Evolutionary conservation across 2,113 vertebrate species (phyloP).

Genomic region (Lophochroa leadbeateri): DNA sequence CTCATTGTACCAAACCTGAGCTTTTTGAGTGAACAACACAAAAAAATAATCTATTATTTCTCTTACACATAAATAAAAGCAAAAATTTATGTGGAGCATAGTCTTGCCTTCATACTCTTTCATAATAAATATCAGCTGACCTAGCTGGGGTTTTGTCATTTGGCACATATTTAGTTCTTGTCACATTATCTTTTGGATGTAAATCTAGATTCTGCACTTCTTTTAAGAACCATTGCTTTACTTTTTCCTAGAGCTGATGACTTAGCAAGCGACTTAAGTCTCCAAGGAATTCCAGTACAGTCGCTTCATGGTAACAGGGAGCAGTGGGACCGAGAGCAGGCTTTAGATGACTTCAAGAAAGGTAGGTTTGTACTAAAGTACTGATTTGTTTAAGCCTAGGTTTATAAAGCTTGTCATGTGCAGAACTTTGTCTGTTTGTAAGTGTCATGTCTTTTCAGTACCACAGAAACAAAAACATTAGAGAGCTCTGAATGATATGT

Average conservation of each 20-base stretch:
- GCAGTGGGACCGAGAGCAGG: conserved; percentile 91
- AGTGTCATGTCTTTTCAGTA: not conserved
- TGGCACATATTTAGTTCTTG: not conserved
- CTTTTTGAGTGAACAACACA: not conserved
- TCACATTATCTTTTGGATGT: not conserved
- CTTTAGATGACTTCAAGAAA: conserved; percentile 90
- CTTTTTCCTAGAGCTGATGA: conserved; percentile 85
- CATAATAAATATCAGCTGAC: not conserved
- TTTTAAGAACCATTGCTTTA: not conserved
- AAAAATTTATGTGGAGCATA: not conserved
- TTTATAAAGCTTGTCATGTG: not conserved
- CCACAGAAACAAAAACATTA: not conserved
- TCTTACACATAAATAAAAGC: not conserved
- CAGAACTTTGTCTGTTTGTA: not conserved
- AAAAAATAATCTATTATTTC: not conserved
- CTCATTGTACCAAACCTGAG: not conserved
- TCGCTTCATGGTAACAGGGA: conserved; percentile 92
- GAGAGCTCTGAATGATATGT: not conserved
- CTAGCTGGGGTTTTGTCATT: not conserved
- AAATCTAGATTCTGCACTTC: not conserved
- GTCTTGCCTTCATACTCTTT: not conserved
- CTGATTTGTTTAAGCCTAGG: not conserved
- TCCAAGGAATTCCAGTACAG: conserved; percentile 88
- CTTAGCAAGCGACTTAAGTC: conserved; percentile 89
- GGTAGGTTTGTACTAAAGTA: conserved; percentile 65